phyloP scores from a whole-genome alignment of 2,888 invertebrate genomes.

The Timandra comae region DNA sequence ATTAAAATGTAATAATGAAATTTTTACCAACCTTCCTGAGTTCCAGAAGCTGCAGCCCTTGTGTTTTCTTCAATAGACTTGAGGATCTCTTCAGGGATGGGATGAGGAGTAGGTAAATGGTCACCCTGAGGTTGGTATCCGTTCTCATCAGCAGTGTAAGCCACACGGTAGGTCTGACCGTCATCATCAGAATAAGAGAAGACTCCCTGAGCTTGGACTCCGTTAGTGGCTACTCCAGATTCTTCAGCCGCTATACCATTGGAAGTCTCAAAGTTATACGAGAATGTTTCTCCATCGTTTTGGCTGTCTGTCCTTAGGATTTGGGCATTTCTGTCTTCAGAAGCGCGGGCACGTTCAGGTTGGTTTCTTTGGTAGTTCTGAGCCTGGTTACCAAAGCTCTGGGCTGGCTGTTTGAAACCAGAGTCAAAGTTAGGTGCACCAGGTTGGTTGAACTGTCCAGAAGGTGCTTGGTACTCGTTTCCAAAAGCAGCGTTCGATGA shows the following conservation, averaged over 20 bases:
- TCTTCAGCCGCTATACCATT: constrained; percentile 68
- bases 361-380: constrained; percentile 31
- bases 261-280: constrained; percentile 64
- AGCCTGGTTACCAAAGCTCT: constrained; percentile 21
- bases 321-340: constrained; percentile 53
- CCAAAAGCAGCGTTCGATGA: neutral
- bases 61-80: constrained; percentile 64
- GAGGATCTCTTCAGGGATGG: constrained; percentile 64
- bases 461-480: constrained; percentile 9
- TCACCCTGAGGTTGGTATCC: constrained; percentile 62
- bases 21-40: constrained; percentile 55
- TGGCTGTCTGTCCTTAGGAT: constrained; percentile 56
- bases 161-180: constrained; percentile 54
- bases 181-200: constrained; percentile 66
- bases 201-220: constrained; percentile 61
- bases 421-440: constrained; percentile 15
- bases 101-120: constrained; percentile 64
- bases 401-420: constrained; percentile 9
- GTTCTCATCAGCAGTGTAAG: constrained; percentile 68
- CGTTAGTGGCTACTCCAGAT: constrained; percentile 60
- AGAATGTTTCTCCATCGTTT: constrained; percentile 58
- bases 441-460: constrained; percentile 24
- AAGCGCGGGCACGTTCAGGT: constrained; percentile 55
- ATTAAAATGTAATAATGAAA: constrained; percentile 3
- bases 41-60: constrained; percentile 61